These are phyloP conservation scores for Thunnus thynnus DNA, from an alignment of 2,113 vertebrate species.

Conservation along the genomic window DNA sequence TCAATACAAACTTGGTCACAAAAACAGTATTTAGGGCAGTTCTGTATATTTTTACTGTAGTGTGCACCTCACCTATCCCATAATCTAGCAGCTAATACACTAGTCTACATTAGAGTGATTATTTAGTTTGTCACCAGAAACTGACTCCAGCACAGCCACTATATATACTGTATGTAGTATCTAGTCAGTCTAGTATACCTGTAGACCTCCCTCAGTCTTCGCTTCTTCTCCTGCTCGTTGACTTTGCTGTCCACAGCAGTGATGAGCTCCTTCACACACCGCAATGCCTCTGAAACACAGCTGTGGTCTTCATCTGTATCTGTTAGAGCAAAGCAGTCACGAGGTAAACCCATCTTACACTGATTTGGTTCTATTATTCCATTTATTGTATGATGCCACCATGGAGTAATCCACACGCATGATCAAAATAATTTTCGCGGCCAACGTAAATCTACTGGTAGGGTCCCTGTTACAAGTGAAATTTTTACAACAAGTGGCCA, in stretches of 20 bases:
- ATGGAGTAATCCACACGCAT: neutral
- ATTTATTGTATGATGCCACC: neutral
- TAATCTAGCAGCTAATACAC: neutral
- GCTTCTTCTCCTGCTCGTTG: slow-evolving; percentile 92
- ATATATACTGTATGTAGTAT: neutral
- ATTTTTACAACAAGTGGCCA: too few relatives aligned
- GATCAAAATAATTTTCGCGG: too few relatives aligned
- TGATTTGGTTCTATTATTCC: neutral
- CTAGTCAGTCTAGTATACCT: slow-evolving; percentile 47
- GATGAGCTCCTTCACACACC: slow-evolving; percentile 90
- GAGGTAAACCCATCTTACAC: too few relatives aligned
- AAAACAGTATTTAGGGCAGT: too few relatives aligned
- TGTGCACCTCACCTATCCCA: too few relatives aligned
- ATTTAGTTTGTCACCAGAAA: neutral
- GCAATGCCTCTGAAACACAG: slow-evolving; percentile 86
- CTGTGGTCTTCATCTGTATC: slow-evolving; percentile 89
- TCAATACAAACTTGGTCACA: too few relatives aligned
- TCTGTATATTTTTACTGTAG: too few relatives aligned
- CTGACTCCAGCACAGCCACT: neutral
- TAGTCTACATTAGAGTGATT: neutral
- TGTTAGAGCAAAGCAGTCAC: slow-evolving; percentile 54
- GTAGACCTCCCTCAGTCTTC: slow-evolving; percentile 90
- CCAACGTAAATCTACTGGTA: too few relatives aligned
- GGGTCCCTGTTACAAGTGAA: too few relatives aligned
- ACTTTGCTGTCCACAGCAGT: slow-evolving; percentile 91